Evolutionary conservation across 2,888 invertebrate genomes (phyloP), one percentile per base, ranked within the genome.

Genomic region (Netelia fuscicornis): DNA sequence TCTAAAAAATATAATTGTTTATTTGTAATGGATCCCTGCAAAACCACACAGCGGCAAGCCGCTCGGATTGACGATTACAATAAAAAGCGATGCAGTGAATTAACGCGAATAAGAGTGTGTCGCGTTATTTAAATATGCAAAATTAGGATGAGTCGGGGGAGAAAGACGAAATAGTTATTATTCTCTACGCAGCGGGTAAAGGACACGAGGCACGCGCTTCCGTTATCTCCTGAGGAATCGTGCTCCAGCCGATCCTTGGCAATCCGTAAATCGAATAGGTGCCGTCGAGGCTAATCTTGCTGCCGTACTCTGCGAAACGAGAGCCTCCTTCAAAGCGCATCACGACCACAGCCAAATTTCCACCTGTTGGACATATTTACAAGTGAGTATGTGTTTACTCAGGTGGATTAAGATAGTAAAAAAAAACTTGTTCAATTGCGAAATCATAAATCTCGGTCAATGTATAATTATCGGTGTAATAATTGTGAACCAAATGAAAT

Each of bases 11-110:
- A 87, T 90, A 90, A 91, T 91, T 91, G 89, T 91, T 92, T 90
- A 92, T 90, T 92, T 91, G 89, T 91, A 91, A 91, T 90, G 90
- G 90, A 90, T 89, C 85, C 85, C 85, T 85, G 85, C 81, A 85
- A 79, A 64, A 82, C 48, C 2, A 13, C 48, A 20, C 20, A 20
- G 85, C 82, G 81, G 82, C 81, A 56, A 82, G 81, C 85, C 85
- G 85, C 81, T 54, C 75, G 75, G 85, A 85, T 79, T 48, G 2
- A 48, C 78, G 54, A 82, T 84, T 77, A 81, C 74, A 84, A 84
- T 81, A 85, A 85, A 85, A 64, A 81, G 71, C 85, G 85, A 85
- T 85, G 85, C 85, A 85, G 85, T 81, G 81, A 82, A 79, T 79
- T 70, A 85, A 84, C 64, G 54, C 62, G 71, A 71, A 6, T 13